Conservation (phyloP, 1,140 invertebrate genomes). For the Nylanderia fulva region DNA sequence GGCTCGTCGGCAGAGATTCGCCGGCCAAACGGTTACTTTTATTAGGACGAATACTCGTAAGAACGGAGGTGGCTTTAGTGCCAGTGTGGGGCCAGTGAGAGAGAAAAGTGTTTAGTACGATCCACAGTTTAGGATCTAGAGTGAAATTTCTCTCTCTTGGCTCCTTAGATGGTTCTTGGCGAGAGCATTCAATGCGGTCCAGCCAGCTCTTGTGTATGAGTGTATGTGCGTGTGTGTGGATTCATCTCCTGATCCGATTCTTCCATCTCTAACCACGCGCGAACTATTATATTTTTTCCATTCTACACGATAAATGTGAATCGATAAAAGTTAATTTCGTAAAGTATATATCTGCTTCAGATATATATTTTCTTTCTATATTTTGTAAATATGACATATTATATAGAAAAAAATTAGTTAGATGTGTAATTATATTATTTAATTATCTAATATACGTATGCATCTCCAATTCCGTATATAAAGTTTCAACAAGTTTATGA, state of each 20-base stretch:
- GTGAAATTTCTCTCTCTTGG: background rate
- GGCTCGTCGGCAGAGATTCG: constrained; percentile 25
- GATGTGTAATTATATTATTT: background rate
- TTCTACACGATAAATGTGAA: background rate
- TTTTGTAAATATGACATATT: background rate
- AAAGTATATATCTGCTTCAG: background rate
- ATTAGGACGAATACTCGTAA: constrained; percentile 49
- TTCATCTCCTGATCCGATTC: too few relatives aligned
- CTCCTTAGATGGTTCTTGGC: background rate
- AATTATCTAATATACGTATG: background rate
- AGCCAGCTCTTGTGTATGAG: background rate
- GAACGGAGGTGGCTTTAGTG: constrained; percentile 25
- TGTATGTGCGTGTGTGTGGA: background rate
- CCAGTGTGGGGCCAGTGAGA: background rate
- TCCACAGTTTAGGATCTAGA: constrained; percentile 19
- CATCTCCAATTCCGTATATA: background rate
- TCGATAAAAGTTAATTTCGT: background rate
- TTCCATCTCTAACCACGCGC: background rate
- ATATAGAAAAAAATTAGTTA: background rate
- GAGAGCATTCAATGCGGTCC: background rate
- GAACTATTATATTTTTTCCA: background rate
- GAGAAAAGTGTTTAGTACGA: constrained; percentile 42
- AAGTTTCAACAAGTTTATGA: background rate
- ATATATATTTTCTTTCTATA: too few relatives aligned
- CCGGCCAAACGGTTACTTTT: constrained; percentile 58